phyloP scores from a whole-genome alignment of 37 sponge, comb jelly and placozoan genomes.

The Cliona cf. orientalis region DNA sequence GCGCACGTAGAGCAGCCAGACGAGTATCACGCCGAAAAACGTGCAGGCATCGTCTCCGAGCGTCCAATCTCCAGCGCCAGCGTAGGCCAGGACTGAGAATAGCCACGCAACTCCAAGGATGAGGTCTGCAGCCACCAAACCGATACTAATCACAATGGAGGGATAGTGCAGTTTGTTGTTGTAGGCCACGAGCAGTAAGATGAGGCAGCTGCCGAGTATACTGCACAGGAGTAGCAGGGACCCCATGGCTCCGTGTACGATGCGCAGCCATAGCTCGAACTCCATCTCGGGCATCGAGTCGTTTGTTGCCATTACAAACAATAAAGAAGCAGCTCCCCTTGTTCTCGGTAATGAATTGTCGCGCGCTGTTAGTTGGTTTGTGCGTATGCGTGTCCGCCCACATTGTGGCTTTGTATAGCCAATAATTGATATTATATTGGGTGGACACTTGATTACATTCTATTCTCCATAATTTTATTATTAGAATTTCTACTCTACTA shows the following conservation, averaged over 20 bases:
- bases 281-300: background rate
- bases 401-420: too few species aligned
- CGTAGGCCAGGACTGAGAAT: background rate
- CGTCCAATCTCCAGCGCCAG: constrained; percentile 1
- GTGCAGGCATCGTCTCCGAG: constrained; percentile 25
- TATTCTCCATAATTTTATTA: too few species aligned
- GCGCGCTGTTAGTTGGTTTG: too few species aligned
- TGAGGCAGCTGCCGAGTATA: background rate
- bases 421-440: too few species aligned
- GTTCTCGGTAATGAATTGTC: too few species aligned
- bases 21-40: background rate
- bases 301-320: too few species aligned
- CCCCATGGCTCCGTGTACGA: background rate
- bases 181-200: background rate
- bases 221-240: background rate
- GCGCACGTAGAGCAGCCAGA: constrained; percentile 7
- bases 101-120: background rate
- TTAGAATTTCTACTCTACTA: too few species aligned
- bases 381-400: too few species aligned
- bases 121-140: constrained; percentile 6
- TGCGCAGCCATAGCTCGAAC: too few species aligned
- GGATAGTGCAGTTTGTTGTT: constrained; percentile 23
- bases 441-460: too few species aligned
- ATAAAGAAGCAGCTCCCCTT: too few species aligned
- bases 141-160: constrained; percentile 17